These are phyloP conservation scores for Conopomorpha cramerella DNA, from an alignment of 1,140 invertebrate species.

Conservation along the genomic window DNA sequence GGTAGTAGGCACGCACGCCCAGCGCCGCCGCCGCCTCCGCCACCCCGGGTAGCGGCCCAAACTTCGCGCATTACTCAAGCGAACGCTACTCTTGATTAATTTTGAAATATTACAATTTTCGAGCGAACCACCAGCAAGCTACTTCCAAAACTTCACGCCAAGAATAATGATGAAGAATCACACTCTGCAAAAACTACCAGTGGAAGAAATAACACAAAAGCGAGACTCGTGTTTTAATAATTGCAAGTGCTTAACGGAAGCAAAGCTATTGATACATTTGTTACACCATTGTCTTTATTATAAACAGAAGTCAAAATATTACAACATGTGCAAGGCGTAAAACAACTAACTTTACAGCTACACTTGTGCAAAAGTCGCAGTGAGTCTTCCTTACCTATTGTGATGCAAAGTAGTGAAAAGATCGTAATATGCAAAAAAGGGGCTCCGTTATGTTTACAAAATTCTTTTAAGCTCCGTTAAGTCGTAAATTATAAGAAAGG, in stretches of 20 bases:
- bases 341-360: constrained; percentile 6
- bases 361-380: constrained; percentile 11
- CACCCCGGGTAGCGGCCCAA: constrained; percentile 24
- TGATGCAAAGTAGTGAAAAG: constrained; percentile 27
- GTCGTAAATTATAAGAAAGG: constrained; percentile 25
- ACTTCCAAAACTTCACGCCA: too few relatives aligned
- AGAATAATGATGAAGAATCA: neutral
- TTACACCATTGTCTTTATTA: constrained; percentile 12
- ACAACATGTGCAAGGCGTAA: constrained; percentile 11
- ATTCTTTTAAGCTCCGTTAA: constrained; percentile 42
- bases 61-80: constrained; percentile 55
- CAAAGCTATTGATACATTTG: too few relatives aligned
- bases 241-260: too few relatives aligned
- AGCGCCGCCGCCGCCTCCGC: constrained; percentile 11
- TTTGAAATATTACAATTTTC: constrained; percentile 61
- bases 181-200: too few relatives aligned
- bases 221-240: too few relatives aligned
- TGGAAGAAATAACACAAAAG: too few relatives aligned
- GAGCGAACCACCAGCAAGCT: too few relatives aligned
- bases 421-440: constrained; percentile 26
- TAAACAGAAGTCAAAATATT: constrained; percentile 20
- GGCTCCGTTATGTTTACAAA: constrained; percentile 49
- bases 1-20: constrained; percentile 32
- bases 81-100: constrained; percentile 58
- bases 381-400: constrained; percentile 27